Evolutionary conservation across 2,113 vertebrate genomes (phyloP).

Genomic region (Neodon shergylaensis): DNA sequence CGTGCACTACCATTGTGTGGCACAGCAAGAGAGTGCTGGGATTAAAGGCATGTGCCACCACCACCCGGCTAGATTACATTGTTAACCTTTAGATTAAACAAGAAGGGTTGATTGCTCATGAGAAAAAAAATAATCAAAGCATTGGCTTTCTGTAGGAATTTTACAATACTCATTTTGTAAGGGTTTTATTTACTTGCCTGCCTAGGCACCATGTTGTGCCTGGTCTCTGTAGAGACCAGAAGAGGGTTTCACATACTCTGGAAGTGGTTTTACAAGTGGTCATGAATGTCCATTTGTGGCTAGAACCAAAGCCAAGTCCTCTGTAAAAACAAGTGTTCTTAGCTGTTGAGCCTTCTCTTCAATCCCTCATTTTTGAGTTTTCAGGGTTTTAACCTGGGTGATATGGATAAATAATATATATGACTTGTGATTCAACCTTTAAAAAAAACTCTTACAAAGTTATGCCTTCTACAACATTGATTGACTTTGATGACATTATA

Average conservation of each 20-base stretch:
- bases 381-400: not conserved
- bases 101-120: constrained; percentile 15
- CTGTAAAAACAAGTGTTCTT: not conserved
- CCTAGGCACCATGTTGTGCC: not conserved
- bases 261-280: not conserved
- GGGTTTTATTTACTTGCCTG: not conserved
- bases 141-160: not conserved
- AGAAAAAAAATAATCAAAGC: constrained; percentile 35
- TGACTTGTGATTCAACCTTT: not conserved
- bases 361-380: constrained; percentile 23
- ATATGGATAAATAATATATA: constrained; percentile 13
- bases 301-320: not conserved
- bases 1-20: no score
- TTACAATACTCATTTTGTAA: not conserved
- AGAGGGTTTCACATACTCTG: not conserved
- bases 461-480: not conserved
- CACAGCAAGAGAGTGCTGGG: no score
- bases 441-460: not conserved
- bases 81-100: constrained; percentile 15
- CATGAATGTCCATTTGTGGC: not conserved
- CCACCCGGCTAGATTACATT: not conserved
- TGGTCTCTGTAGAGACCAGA: not conserved
- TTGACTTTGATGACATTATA: not conserved
- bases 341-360: not conserved
- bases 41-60: no score